Evolutionary conservation across 1,140 invertebrate species (phyloP), one percentile per base, ranked within the genome.

Genomic region (Cydia strobilella): DNA sequence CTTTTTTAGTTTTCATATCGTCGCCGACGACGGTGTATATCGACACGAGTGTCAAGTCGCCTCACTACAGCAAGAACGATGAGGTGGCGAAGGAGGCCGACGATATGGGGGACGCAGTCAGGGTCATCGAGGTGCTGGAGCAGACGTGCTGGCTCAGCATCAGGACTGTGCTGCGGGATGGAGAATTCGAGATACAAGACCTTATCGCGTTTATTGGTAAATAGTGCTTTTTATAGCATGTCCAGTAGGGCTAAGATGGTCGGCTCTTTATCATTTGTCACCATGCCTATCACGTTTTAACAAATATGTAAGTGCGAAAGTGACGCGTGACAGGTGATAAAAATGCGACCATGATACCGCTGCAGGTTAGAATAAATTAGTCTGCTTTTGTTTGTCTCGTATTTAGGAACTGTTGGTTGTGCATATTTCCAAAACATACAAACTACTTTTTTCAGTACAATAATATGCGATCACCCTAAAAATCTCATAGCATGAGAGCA

Each of bases 141-240:
- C 80, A 86, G 51, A 81, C 78, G 5, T 90, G 82, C 82, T 90
- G 83, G 91, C 77, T 89, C 48, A 86, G 86, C 75, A 80, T 93
- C 72, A 90, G 90, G 79, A 90, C 91, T 20, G 80, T 90, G 1
- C 73, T 90, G 10, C 80, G 86, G 39, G 80, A 89, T 84, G 90
- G 85, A 45, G 86, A 91, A 66, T 81, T 86, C 71, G 93, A 93
- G 86, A 86, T 89, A 62, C 93, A 93, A 77, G 93, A 93, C 80
- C 83, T 92, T 62, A 86, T 90, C 65, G 88, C 88, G 74, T 90
- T 93, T 84, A 87, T 93, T 77, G 93, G 93, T 93, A 93, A 86
- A 80, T 83, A n/a, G 2, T 0, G 51, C 6, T 54, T n/a, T 15
- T 18, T 7, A 15, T 48, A n/a, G n/a, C n/a, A n/a, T n/a, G n/a